A percentile compares a stretch with the other conserved stretches of the same genome.
phyloP scores from a whole-genome alignment of 2,888 invertebrate genomes.

The Andricus curvator region DNA sequence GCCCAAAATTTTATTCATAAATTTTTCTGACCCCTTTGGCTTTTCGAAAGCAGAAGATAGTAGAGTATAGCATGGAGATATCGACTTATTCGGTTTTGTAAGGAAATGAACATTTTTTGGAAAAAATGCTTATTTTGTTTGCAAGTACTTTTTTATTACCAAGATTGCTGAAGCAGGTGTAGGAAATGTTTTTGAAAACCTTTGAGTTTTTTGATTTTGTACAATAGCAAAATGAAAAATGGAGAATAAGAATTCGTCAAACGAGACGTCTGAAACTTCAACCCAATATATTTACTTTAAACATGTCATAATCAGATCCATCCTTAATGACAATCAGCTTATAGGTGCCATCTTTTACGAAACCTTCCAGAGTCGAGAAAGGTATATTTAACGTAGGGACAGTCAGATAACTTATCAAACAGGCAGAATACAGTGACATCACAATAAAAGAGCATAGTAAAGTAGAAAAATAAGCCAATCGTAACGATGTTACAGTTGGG shows the following conservation, averaged over 20 bases:
- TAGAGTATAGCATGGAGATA: no score
- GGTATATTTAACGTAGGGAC: conserved; percentile 45
- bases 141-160: no score
- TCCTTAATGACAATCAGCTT: conserved; percentile 43
- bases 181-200: no score
- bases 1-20: no score
- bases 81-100: no score
- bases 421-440: conserved; percentile 12
- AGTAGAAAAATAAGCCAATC: conserved; percentile 65
- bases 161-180: no score
- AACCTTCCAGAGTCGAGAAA: conserved; percentile 52
- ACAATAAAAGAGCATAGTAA: conserved; percentile 57
- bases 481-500: conserved; percentile 60
- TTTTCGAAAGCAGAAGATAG: no score
- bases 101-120: no score
- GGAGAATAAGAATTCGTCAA: neutral
- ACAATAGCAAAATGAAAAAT: neutral
- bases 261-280: neutral
- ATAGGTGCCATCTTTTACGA: conserved; percentile 53
- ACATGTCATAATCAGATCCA: conserved; percentile 4
- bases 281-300: conserved; percentile 1
- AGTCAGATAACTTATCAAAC: conserved; percentile 35
- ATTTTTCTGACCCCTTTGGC: no score
- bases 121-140: no score
- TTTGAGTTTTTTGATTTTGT: neutral